Base-by-base conservation (phyloP, 2,797 vertebrate genomes). In the Sylvia borin region DNA sequence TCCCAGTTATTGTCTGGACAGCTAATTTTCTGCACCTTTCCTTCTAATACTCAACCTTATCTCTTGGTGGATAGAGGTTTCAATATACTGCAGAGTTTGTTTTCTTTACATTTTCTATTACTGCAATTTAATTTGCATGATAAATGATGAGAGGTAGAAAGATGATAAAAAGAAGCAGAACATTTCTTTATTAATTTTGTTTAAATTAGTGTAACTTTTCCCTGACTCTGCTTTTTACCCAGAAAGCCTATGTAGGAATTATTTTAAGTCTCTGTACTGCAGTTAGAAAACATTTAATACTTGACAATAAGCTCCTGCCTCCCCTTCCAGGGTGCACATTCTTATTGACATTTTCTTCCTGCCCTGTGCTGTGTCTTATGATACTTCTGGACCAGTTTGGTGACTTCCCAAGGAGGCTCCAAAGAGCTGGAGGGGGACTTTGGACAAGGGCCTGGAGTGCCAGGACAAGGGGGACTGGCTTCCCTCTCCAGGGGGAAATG, bases 1-100 rank as follows among this genome's bases (percentile, higher is more conserved):
- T 98, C 98, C 97, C 97, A 98, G 98, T 98, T 98, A 98, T 98
- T 98, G 98, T 98, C 97, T 96, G 97, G 98, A 98, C 98, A 98
- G 97, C 98, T 98, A 98, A 98, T 98, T 98, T 98, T 98, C 98
- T 98, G 97, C 96, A 97, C 96, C 95, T 97, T 98, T 97, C 97
- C 97, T 97, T 98, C 97, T 98, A 98, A 98, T 98, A 97, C 90
- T 98, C 97, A 98, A 96, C 98, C 98, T 98, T 98, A 98, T 98
- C 98, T 98, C 97, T 96, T 85, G 81, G 96, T 92, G 97, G 97
- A 98, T 97, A 97, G 80, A 96, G 97, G 97, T 97, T 98, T 98
- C 97, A 96, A 96, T 97, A 97, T 98, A 97, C 97, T 97, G 97
- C 94, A 97, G 97, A 97, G 97, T 98, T 98, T 98, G 98, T 98